A percentile compares a stretch with the other conserved stretches of the same genome.
Evolutionary conservation across 2,113 vertebrate genomes (phyloP).

Genomic region (Cebidichthys violaceus): DNA sequence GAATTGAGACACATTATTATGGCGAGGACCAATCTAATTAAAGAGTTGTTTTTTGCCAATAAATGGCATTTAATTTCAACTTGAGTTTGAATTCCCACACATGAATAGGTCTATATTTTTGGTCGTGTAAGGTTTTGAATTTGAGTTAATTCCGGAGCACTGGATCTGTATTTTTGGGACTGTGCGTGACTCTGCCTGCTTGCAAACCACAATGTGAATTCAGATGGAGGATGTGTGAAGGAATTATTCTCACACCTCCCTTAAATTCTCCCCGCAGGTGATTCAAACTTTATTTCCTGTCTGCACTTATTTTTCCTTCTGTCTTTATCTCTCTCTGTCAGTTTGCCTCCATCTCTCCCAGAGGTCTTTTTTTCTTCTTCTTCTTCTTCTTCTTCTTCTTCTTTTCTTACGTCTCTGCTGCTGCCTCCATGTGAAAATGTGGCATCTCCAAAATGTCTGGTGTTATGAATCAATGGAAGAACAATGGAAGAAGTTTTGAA

Average conservation of each 20-base stretch:
- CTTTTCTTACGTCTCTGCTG: background rate
- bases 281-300: slow-evolving; percentile 23
- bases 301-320: slow-evolving; percentile 12
- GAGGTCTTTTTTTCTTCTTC: slow-evolving; percentile 1
- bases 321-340: slow-evolving; percentile 15
- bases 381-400: background rate
- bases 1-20: background rate
- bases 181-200: background rate
- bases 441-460: slow-evolving; percentile 42
- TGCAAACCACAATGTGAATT: background rate
- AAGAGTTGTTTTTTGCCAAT: background rate
- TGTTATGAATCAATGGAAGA: slow-evolving; percentile 37
- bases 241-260: slow-evolving; percentile 23
- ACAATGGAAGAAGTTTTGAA: slow-evolving; percentile 14
- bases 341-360: slow-evolving; percentile 32
- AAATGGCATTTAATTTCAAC: background rate
- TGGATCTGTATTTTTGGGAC: background rate
- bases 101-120: background rate
- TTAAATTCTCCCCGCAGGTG: slow-evolving; percentile 30
- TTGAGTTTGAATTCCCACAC: background rate
- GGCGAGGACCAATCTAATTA: too few relatives aligned
- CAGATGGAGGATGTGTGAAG: background rate
- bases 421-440: slow-evolving; percentile 15
- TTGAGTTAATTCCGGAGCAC: background rate
- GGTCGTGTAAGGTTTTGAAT: background rate